Conservation (phyloP, 1,140 invertebrate genomes). For the Drosophila nikananu region DNA sequence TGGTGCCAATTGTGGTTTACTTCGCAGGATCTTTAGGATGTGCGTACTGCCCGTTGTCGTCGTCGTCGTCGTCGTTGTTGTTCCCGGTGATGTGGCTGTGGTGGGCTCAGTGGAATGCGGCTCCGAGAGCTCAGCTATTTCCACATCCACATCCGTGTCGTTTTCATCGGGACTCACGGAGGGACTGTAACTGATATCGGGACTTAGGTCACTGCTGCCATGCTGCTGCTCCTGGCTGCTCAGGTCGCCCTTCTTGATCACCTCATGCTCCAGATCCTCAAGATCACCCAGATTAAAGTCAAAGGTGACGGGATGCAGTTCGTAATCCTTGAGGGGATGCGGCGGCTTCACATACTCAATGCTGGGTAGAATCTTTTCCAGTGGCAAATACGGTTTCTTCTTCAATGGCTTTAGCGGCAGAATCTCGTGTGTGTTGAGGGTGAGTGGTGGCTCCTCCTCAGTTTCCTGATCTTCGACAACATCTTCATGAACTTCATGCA, state of each 20-base stretch:
- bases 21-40: slow-evolving; percentile 75
- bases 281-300: slow-evolving; percentile 82
- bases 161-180: slow-evolving; percentile 52
- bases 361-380: slow-evolving; percentile 67
- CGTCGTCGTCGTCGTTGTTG: slow-evolving; percentile 23
- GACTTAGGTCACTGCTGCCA: slow-evolving; percentile 14
- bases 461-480: slow-evolving; percentile 6
- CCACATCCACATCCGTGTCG: slow-evolving; percentile 58
- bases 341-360: slow-evolving; percentile 72
- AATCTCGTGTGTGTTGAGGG: slow-evolving; percentile 72
- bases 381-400: slow-evolving; percentile 73
- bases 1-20: slow-evolving; percentile 47
- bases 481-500: slow-evolving; percentile 68
- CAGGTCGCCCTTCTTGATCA: slow-evolving; percentile 74
- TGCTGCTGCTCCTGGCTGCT: slow-evolving; percentile 64
- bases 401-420: slow-evolving; percentile 71
- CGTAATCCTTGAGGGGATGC: slow-evolving; percentile 71
- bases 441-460: slow-evolving; percentile 57
- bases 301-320: slow-evolving; percentile 79
- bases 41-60: slow-evolving; percentile 60
- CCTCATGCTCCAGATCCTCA: slow-evolving; percentile 77
- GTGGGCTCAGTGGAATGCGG: slow-evolving; percentile 35
- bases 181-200: slow-evolving; percentile 54
- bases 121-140: slow-evolving; percentile 52
- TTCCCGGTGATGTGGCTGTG: slow-evolving; percentile 32